Conservation (phyloP, 2,888 invertebrate species). For the Galeruca laticollis region DNA sequence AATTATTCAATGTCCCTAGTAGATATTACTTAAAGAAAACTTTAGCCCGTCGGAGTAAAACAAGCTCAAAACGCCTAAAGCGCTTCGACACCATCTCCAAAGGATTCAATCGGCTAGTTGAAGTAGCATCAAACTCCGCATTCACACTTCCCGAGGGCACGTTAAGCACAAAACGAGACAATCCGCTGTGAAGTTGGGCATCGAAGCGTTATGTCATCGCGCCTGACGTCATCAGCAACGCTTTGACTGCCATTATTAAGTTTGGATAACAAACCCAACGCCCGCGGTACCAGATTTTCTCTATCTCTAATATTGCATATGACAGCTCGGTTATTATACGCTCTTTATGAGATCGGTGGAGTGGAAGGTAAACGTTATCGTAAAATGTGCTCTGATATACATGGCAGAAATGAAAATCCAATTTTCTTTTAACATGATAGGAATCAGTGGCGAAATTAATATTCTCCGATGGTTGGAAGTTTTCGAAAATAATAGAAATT, state of each 20-base stretch:
- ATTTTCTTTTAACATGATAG: constrained; percentile 13
- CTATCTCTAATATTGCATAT: constrained; percentile 57
- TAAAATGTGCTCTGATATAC: neutral
- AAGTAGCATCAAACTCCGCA: constrained; percentile 20
- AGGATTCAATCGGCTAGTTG: constrained; percentile 20
- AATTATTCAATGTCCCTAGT: neutral
- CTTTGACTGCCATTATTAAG: constrained; percentile 64
- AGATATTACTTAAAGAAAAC: neutral
- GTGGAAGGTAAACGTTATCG: constrained; percentile 45
- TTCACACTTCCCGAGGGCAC: constrained; percentile 20
- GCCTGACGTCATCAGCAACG: constrained; percentile 41
- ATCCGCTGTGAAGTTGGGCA: constrained; percentile 44
- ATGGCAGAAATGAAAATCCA: constrained; percentile 20
- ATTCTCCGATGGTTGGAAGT: neutral
- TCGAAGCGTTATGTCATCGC: constrained; percentile 45
- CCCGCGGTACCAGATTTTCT: constrained; percentile 54
- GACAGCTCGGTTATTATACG: constrained; percentile 57
- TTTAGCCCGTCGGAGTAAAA: constrained; percentile 5
- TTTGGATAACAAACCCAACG: constrained; percentile 66
- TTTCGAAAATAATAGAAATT: too few species aligned
- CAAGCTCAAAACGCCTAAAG: constrained; percentile 34
- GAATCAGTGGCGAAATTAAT: constrained; percentile 9
- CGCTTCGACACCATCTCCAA: constrained; percentile 21
- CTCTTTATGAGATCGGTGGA: constrained; percentile 39
- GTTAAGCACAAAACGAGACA: constrained; percentile 33